Conservation (phyloP, 2,113 vertebrate genomes). For the Coracopsis vasa region DNA sequence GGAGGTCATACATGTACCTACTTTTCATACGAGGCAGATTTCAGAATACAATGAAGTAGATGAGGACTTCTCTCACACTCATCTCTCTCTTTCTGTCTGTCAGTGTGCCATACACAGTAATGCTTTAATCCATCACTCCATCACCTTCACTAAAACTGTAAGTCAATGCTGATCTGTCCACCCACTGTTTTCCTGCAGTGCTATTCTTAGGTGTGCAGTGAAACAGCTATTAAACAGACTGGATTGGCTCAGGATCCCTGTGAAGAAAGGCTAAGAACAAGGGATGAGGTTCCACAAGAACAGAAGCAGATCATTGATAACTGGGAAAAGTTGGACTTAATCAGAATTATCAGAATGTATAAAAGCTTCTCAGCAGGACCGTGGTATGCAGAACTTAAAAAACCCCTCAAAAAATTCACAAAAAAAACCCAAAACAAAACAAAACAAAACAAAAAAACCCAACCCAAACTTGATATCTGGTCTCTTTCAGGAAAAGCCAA, state of each 20-base stretch:
- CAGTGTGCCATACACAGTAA: background rate
- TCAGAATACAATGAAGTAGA: background rate
- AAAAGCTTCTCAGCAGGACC: background rate
- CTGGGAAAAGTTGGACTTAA: conserved; percentile 32
- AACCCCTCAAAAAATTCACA: background rate
- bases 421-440: no score
- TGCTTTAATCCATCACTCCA: conserved; percentile 1
- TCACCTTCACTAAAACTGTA: conserved; percentile 24
- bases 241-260: background rate
- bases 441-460: background rate
- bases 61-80: background rate
- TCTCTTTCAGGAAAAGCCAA: background rate
- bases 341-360: conserved; percentile 17
- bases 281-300: background rate
- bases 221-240: conserved; percentile 35
- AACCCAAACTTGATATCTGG: background rate
- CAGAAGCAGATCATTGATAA: background rate
- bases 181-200: conserved; percentile 1
- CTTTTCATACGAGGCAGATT: background rate
- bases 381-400: background rate
- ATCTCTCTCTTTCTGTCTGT: background rate
- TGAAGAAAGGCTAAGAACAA: background rate
- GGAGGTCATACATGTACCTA: background rate
- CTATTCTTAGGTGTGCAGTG: background rate
- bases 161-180: background rate